These are phyloP conservation scores for Harpagoxenus sublaevis DNA, from an alignment of 2,888 invertebrate genomes.

Conservation along the genomic window DNA sequence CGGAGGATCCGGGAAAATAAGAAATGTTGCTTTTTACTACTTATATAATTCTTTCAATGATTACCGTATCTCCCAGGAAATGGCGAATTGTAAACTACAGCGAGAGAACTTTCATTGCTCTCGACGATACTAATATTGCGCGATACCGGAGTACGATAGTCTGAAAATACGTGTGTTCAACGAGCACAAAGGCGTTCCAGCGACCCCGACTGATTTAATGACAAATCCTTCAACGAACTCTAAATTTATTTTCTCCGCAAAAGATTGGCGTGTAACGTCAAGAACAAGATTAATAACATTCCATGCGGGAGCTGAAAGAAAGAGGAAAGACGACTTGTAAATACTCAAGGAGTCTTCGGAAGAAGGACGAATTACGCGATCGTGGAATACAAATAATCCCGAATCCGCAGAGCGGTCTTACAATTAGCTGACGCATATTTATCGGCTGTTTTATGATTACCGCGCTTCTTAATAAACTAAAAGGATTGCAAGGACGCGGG, in stretches of 20 bases:
- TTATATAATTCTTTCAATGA: neutral
- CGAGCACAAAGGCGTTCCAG: too few species aligned
- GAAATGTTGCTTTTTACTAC: neutral
- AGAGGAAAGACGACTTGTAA: constrained; percentile 36
- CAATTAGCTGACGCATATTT: too few species aligned
- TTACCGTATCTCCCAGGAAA: neutral
- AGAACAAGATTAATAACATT: constrained; percentile 53
- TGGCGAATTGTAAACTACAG: neutral
- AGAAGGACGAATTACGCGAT: constrained; percentile 29
- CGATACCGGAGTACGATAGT: neutral
- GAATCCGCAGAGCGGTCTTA: neutral
- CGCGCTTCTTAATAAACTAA: constrained; percentile 5
- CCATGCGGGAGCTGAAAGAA: constrained; percentile 26
- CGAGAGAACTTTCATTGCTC: neutral
- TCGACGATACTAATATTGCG: constrained; percentile 16
- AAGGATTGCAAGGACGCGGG: neutral
- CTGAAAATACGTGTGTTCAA: neutral
- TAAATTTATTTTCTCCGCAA: neutral
- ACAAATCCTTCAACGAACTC: neutral
- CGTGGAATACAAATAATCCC: constrained; percentile 3
- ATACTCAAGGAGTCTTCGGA: constrained; percentile 19
- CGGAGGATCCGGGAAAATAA: neutral
- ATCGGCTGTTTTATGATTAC: neutral
- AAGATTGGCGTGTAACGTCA: neutral
- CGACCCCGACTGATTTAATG: neutral